Conservation (phyloP, 2,888 invertebrate species). For the Apamea crenata region DNA sequence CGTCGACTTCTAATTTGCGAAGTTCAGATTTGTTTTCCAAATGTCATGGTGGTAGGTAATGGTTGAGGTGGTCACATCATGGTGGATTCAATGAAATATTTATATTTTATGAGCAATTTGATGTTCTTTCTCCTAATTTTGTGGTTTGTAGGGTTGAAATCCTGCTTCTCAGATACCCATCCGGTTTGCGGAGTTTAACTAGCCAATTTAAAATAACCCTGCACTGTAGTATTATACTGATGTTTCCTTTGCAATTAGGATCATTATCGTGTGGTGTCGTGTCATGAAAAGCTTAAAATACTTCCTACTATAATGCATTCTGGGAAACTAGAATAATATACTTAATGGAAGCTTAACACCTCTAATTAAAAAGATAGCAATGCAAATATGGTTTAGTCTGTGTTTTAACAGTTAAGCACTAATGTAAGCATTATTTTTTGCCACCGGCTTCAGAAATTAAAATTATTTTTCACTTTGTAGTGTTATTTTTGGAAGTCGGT, state of each 20-base stretch:
- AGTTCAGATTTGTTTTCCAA: constrained; percentile 43
- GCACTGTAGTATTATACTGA: no score
- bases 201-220: no score
- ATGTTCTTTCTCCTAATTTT: neutral
- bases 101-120: neutral
- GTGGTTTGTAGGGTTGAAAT: neutral
- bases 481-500: no score
- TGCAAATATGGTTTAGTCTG: neutral
- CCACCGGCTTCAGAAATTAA: no score
- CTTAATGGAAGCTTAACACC: neutral
- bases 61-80: neutral
- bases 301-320: constrained; percentile 13
- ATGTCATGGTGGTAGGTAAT: constrained; percentile 41
- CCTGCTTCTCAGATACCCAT: neutral
- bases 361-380: neutral
- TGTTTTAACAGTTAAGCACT: neutral
- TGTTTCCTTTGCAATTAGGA: neutral
- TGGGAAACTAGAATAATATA: constrained; percentile 8
- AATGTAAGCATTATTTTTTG: neutral
- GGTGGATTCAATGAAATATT: neutral
- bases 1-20: constrained; percentile 31
- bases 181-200: no score
- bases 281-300: constrained; percentile 13
- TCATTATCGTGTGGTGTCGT: neutral
- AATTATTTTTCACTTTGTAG: no score